Conservation (phyloP, 92 coral and sea anemone species). For the Phenganax subtilis region DNA sequence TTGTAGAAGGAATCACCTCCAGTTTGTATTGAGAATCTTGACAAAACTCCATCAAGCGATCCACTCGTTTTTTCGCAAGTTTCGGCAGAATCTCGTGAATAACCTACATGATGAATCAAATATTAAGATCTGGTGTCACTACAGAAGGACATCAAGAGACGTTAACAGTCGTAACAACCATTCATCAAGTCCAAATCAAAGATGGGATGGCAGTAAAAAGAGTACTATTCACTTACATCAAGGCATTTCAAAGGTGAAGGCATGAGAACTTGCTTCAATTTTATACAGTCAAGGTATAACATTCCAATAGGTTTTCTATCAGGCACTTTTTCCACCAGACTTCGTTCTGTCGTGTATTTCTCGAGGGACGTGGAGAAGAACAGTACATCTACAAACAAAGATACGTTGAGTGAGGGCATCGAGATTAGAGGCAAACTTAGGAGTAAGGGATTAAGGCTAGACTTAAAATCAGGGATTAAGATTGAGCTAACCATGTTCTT, state of each 20-base stretch:
- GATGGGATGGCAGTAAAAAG: not conserved
- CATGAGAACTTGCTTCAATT: conserved; percentile 82
- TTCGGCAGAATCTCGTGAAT: conserved; percentile 92
- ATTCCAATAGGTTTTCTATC: conserved; percentile 91
- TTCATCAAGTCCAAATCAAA: not conserved
- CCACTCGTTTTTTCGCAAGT: conserved; percentile 84
- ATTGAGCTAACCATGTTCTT: conserved; percentile 67
- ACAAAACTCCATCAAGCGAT: conserved; percentile 81
- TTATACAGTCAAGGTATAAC: conserved; percentile 82
- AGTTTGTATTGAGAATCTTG: conserved; percentile 94
- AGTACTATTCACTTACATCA: conserved; percentile 53
- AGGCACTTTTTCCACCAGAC: conserved; percentile 72
- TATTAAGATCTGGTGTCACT: not conserved
- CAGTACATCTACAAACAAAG: conserved; percentile 58
- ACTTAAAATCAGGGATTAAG: no score
- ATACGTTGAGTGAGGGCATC: not conserved
- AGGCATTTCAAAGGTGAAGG: conserved; percentile 94
- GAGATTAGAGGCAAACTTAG: not conserved
- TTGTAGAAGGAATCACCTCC: conserved; percentile 71
- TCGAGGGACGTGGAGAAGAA: conserved; percentile 89
- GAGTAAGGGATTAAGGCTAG: no score
- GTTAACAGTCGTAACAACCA: no score
- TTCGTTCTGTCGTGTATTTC: conserved; percentile 83
- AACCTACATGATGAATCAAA: conserved; percentile 51
- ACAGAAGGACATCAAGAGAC: no score